These are phyloP conservation scores for Calidris pygmaea DNA, from an alignment of 2,113 vertebrate species.

Conservation along the genomic window DNA sequence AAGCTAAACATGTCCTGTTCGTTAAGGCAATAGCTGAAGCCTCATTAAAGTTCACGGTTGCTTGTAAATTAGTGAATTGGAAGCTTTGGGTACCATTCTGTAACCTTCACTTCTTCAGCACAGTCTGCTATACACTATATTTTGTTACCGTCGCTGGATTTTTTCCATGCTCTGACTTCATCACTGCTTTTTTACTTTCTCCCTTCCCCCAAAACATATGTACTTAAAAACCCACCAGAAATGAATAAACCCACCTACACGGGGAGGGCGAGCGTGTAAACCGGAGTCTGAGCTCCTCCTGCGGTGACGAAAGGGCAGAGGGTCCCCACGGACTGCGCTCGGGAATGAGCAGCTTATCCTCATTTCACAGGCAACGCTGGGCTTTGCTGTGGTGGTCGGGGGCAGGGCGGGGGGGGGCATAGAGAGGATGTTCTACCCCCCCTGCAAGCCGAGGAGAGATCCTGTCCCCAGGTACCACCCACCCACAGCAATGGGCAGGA, in stretches of 20 bases:
- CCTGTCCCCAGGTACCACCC: not conserved
- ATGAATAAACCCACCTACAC: conserved; percentile 28
- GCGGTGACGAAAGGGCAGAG: not conserved
- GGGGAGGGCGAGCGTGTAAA: not conserved
- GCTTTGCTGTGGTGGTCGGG: not conserved
- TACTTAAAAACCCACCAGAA: conserved; percentile 26
- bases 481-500: not conserved
- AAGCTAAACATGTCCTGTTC: not conserved
- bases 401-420: no score
- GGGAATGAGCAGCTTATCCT: not conserved
- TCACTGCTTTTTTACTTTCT: conserved; percentile 5
- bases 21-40: not conserved
- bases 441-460: rapidly evolving
- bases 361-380: not conserved
- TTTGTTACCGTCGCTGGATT: conserved; percentile 1
- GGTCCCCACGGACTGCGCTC: not conserved
- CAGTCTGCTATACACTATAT: not conserved
- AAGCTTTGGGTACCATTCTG: not conserved
- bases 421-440: not conserved
- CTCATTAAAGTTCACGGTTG: not conserved
- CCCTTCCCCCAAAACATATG: conserved; percentile 50
- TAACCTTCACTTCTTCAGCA: not conserved
- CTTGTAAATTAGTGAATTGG: not conserved
- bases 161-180: conserved; percentile 18
- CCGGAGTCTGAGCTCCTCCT: not conserved